Percentiles rank a stretch among this genome's conserved stretches.
Conservation (phyloP, 2,888 invertebrate genomes). For the Cordilura impudica region DNA sequence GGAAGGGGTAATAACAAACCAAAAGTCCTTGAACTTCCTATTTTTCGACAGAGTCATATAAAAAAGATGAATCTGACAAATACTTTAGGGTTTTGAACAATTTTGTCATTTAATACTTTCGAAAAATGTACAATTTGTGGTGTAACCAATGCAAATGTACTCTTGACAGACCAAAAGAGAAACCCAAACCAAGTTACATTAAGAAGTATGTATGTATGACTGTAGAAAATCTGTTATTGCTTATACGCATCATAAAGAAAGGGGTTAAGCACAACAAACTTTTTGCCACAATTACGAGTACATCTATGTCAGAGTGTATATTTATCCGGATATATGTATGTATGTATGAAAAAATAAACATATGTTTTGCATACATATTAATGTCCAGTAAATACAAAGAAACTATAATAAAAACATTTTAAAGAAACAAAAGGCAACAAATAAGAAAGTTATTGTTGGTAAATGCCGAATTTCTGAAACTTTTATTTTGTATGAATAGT, state of each 20-base stretch:
- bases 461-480: background rate
- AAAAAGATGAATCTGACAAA: constrained; percentile 8
- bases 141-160: constrained; percentile 56
- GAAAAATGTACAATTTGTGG: constrained; percentile 22
- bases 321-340: constrained; percentile 45
- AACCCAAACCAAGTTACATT: constrained; percentile 14
- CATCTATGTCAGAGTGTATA: constrained; percentile 9
- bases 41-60: constrained; percentile 13
- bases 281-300: constrained; percentile 17
- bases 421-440: constrained; percentile 41
- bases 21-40: constrained; percentile 42
- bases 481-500: no score
- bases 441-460: background rate
- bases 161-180: constrained; percentile 38
- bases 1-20: constrained; percentile 36
- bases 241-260: constrained; percentile 47
- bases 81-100: constrained; percentile 24
- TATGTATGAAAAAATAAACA: no score
- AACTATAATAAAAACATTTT: constrained; percentile 52
- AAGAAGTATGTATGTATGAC: background rate
- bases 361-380: no score
- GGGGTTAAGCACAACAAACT: constrained; percentile 27
- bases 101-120: constrained; percentile 36
- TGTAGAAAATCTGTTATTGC: constrained; percentile 42
- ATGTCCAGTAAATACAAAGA: constrained; percentile 29